Conservation (phyloP, 1,140 invertebrate species). For the Hydropsyche tenuis region DNA sequence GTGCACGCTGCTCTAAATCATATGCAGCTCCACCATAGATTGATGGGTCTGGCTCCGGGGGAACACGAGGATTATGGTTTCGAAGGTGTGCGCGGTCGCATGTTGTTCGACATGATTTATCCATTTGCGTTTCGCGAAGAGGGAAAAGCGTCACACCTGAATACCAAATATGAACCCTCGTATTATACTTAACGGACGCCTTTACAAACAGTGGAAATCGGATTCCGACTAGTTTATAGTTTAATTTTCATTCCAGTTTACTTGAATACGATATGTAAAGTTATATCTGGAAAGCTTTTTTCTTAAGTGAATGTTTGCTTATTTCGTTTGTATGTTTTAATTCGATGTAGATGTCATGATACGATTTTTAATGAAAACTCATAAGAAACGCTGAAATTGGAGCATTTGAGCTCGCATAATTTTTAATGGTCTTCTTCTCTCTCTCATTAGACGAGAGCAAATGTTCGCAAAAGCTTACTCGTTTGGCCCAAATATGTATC, state of each 20-base stretch:
- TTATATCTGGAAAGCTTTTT: too few relatives aligned
- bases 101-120: constrained; percentile 44
- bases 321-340: background rate
- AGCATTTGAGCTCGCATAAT: constrained; percentile 23
- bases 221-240: too few relatives aligned
- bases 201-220: too few relatives aligned
- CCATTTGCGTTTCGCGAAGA: constrained; percentile 36
- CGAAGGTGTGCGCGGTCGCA: too few relatives aligned
- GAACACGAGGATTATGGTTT: constrained; percentile 10
- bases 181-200: too few relatives aligned
- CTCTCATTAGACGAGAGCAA: constrained; percentile 23
- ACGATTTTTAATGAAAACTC: background rate
- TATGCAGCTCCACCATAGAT: constrained; percentile 26
- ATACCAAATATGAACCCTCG: too few relatives aligned
- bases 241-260: too few relatives aligned
- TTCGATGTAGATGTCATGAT: background rate
- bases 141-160: constrained; percentile 8
- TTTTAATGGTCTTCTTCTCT: constrained; percentile 23
- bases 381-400: constrained; percentile 17
- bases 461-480: constrained; percentile 11
- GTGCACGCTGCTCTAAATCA: background rate
- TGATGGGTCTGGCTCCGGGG: constrained; percentile 27
- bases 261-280: too few relatives aligned
- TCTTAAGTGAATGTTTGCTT: background rate
- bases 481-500: constrained; percentile 3